phyloP scores from a whole-genome alignment of 2,888 invertebrate species.

The Philhelius pedissequus region DNA sequence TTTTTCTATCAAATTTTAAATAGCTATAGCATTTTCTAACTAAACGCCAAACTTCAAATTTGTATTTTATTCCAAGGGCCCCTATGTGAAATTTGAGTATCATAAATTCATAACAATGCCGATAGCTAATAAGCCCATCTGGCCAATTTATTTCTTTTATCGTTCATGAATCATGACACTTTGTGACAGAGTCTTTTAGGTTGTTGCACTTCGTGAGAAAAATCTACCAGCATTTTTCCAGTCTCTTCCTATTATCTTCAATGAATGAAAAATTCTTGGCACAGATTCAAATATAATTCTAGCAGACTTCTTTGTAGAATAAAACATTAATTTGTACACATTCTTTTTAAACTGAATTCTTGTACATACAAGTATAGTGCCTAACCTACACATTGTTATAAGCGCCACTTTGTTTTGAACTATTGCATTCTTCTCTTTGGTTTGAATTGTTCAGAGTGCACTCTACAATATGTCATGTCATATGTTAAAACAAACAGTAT shows the following conservation, averaged over 20 bases:
- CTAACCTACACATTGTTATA: constrained; percentile 18
- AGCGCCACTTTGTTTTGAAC: constrained; percentile 27
- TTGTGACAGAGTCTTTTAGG: constrained; percentile 19
- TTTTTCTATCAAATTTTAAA: no score
- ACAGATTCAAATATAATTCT: constrained; percentile 28
- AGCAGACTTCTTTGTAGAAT: neutral
- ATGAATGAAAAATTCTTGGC: constrained; percentile 23
- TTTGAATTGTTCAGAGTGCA: neutral
- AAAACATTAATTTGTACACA: constrained; percentile 7
- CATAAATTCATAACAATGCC: neutral
- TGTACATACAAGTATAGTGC: neutral
- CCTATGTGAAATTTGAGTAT: neutral
- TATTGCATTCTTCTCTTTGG: neutral
- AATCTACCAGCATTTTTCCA: neutral
- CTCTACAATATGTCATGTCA: neutral
- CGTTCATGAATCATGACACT: neutral
- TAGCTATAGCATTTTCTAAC: no score
- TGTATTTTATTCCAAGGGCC: neutral
- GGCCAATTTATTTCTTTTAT: neutral
- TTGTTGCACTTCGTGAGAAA: constrained; percentile 19
- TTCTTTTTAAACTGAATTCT: constrained; percentile 42
- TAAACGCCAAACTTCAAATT: no score
- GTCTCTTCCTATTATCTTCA: neutral
- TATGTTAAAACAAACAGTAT: neutral
- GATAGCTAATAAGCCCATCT: neutral